These are phyloP conservation scores for Delphinapterus leucas DNA, from an alignment of 2,113 vertebrate species.

Conservation along the genomic window DNA sequence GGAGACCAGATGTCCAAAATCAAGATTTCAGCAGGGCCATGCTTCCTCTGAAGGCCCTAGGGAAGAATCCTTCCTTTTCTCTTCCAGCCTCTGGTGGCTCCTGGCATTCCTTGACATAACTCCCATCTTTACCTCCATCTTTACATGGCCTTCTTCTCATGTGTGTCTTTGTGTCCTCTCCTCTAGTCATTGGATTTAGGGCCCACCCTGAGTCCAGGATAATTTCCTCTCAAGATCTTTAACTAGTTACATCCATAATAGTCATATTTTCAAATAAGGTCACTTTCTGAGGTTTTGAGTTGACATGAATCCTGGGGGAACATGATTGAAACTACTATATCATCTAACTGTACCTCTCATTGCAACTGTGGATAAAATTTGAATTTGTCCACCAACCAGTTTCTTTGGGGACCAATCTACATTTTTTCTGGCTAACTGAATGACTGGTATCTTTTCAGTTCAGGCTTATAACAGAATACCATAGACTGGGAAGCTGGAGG, in stretches of 20 bases:
- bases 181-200: not conserved
- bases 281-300: not conserved
- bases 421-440: not conserved
- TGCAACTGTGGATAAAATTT: not conserved
- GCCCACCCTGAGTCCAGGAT: not conserved
- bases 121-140: not conserved
- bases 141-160: not conserved
- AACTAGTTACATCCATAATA: not conserved
- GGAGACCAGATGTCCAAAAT: not conserved
- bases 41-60: not conserved
- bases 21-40: not conserved
- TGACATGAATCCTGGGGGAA: not conserved
- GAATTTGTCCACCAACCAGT: not conserved
- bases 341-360: not conserved
- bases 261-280: not conserved
- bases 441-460: not conserved
- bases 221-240: not conserved
- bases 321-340: not conserved
- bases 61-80: not conserved
- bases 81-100: too few species aligned
- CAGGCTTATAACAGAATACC: not conserved
- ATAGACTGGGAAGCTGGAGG: not conserved
- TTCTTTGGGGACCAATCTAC: not conserved
- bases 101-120: not conserved
- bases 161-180: not conserved